A percentile compares a stretch with the other conserved stretches of the same genome.
phyloP scores from a whole-genome alignment of 2,797 vertebrate species.

The Varecia variegata region DNA sequence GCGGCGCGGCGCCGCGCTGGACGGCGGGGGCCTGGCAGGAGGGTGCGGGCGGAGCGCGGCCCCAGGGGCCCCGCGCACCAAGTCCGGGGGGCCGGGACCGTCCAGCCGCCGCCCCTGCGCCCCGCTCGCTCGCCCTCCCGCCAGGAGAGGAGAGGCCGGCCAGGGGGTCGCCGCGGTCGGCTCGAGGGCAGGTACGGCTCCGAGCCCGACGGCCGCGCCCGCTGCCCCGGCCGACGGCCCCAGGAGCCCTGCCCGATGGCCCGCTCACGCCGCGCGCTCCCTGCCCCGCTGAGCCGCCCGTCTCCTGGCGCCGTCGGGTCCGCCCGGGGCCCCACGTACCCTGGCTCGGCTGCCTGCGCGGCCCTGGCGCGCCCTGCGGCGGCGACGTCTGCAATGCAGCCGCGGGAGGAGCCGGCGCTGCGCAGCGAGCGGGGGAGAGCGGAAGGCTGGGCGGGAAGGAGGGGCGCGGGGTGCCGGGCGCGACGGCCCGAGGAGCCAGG shows the following conservation, averaged over 20 bases:
- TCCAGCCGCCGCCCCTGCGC: no score
- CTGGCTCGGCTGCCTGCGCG: neutral
- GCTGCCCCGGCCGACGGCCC: neutral
- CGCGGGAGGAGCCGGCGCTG: slow-evolving; percentile 55
- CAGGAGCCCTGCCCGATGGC: neutral
- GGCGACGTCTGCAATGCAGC: slow-evolving; percentile 73
- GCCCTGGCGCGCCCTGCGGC: slow-evolving; percentile 53
- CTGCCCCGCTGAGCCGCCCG: accelerated
- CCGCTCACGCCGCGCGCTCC: neutral
- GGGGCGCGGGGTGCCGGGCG: slow-evolving; percentile 32
- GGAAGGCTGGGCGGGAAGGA: slow-evolving; percentile 78
- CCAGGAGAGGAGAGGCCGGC: no score
- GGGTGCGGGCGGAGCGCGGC: slow-evolving; percentile 32
- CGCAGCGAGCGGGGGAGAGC: slow-evolving; percentile 63
- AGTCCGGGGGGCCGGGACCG: neutral
- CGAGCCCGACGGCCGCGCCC: slow-evolving; percentile 16
- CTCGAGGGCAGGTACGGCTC: neutral
- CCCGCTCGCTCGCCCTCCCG: accelerated
- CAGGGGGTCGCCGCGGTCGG: neutral
- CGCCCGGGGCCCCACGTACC: neutral
- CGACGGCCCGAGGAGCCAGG: neutral
- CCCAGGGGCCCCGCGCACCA: neutral
- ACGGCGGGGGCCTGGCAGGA: slow-evolving; percentile 36
- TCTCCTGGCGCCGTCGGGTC: slow-evolving; percentile 54
- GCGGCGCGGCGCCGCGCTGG: slow-evolving; percentile 62